These are phyloP conservation scores for Drosophila grimshawi DNA, from an alignment of 1,140 invertebrate genomes.

Conservation along the genomic window DNA sequence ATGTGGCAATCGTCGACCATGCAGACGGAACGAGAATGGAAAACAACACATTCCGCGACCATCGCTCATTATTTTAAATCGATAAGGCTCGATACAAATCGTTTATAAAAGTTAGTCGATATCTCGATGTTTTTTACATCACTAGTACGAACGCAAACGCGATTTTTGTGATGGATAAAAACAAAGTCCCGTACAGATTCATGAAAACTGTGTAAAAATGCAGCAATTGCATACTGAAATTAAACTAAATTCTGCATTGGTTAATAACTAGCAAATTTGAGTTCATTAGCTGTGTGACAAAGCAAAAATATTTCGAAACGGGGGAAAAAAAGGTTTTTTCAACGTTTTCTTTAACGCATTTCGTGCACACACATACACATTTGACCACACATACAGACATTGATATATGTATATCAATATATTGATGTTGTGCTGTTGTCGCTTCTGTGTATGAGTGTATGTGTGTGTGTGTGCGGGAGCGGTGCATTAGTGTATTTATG, in stretches of 20 bases:
- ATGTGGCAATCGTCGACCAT: no score
- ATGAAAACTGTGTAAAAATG: conserved; percentile 63
- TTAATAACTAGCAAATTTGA: conserved; percentile 50
- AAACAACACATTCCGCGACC: no score
- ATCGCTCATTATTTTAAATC: background rate
- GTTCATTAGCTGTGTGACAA: conserved; percentile 46
- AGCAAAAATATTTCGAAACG: conserved; percentile 51
- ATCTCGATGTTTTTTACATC: conserved; percentile 38
- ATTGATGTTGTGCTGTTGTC: conserved; percentile 73
- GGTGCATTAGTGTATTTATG: conserved; percentile 44
- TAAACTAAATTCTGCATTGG: conserved; percentile 51
- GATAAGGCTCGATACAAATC: conserved; percentile 17
- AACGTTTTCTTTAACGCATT: conserved; percentile 74
- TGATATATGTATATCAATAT: conserved; percentile 72
- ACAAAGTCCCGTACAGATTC: conserved; percentile 67
- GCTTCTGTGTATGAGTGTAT: conserved; percentile 44
- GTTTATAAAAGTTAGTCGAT: conserved; percentile 10
- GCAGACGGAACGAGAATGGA: no score
- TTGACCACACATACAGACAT: conserved; percentile 57
- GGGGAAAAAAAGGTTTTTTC: conserved; percentile 66
- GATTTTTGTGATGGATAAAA: conserved; percentile 68
- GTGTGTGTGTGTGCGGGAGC: conserved; percentile 45
- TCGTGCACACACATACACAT: conserved; percentile 61
- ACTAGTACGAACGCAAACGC: conserved; percentile 56
- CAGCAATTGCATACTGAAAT: conserved; percentile 56